A percentile compares a stretch with the other conserved stretches of the same genome.
Evolutionary conservation across 2,888 invertebrate species (phyloP).

Genomic region (Rhagonycha lutea): DNA sequence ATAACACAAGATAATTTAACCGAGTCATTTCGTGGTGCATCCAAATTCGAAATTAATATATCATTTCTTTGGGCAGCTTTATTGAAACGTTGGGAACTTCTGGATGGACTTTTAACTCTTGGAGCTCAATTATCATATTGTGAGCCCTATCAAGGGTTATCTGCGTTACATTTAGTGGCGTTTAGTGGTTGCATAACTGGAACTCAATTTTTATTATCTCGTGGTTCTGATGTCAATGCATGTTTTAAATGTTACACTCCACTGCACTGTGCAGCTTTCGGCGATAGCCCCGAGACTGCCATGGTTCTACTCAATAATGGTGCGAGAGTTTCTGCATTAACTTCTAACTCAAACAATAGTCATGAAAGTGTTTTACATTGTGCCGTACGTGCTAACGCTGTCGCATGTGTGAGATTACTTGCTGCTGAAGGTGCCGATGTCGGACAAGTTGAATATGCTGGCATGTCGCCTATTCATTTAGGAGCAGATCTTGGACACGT

Average conservation of each 20-base stretch:
- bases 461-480: slow-evolving; percentile 79
- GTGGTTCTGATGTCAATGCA: slow-evolving; percentile 71
- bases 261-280: slow-evolving; percentile 88
- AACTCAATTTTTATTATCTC: slow-evolving; percentile 68
- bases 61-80: slow-evolving; percentile 77
- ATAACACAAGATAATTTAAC: slow-evolving; percentile 63
- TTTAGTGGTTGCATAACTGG: slow-evolving; percentile 79
- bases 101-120: slow-evolving; percentile 65
- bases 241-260: slow-evolving; percentile 77
- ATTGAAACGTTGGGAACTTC: slow-evolving; percentile 68
- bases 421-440: slow-evolving; percentile 76
- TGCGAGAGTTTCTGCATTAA: slow-evolving; percentile 68
- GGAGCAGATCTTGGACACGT: slow-evolving; percentile 79
- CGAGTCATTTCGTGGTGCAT: slow-evolving; percentile 59
- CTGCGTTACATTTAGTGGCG: slow-evolving; percentile 76
- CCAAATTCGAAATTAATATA: slow-evolving; percentile 71
- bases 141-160: slow-evolving; percentile 72
- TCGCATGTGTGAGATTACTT: slow-evolving; percentile 79
- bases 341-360: slow-evolving; percentile 63
- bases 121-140: slow-evolving; percentile 73
- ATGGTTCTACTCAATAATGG: slow-evolving; percentile 75
- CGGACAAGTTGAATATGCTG: slow-evolving; percentile 74
- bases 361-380: slow-evolving; percentile 83
- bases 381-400: slow-evolving; percentile 81
- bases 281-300: slow-evolving; percentile 81